phyloP scores from a whole-genome alignment of 2,113 vertebrate genomes.

The Aspiorhynchus laticeps region DNA sequence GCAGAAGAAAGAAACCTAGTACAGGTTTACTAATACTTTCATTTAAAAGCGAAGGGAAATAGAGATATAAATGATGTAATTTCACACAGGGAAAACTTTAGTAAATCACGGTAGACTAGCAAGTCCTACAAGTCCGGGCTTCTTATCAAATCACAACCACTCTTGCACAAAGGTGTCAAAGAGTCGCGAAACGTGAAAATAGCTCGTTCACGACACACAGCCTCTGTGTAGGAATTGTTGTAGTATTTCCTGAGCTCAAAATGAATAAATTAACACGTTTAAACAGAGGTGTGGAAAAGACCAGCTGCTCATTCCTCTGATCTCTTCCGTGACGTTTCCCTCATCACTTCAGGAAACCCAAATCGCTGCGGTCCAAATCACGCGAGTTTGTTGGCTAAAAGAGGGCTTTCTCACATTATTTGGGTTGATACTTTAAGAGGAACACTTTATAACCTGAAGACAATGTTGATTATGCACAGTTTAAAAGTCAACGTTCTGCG shows the following conservation, averaged over 20 bases:
- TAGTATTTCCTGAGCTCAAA: background rate
- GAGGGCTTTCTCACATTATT: background rate
- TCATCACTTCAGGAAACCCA: background rate
- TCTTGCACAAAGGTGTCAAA: background rate
- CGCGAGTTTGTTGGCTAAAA: background rate
- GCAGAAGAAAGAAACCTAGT: no score
- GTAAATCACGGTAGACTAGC: background rate
- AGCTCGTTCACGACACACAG: background rate
- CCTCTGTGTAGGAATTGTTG: background rate
- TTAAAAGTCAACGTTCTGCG: background rate
- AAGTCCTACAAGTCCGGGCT: background rate
- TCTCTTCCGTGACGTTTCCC: background rate
- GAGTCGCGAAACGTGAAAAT: background rate
- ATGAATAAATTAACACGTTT: constrained; percentile 29
- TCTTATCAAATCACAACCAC: background rate
- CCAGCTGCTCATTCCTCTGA: constrained; percentile 1
- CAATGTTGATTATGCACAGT: background rate
- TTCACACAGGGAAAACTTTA: background rate
- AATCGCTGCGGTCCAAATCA: background rate
- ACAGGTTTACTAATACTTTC: background rate
- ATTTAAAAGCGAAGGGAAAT: background rate
- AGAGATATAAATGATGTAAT: background rate
- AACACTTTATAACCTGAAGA: background rate
- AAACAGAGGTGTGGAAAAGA: constrained; percentile 6
- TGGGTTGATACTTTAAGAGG: background rate